These are phyloP conservation scores for Stenopsyche tienmushanensis DNA, from an alignment of 1,140 invertebrate species.

Conservation along the genomic window DNA sequence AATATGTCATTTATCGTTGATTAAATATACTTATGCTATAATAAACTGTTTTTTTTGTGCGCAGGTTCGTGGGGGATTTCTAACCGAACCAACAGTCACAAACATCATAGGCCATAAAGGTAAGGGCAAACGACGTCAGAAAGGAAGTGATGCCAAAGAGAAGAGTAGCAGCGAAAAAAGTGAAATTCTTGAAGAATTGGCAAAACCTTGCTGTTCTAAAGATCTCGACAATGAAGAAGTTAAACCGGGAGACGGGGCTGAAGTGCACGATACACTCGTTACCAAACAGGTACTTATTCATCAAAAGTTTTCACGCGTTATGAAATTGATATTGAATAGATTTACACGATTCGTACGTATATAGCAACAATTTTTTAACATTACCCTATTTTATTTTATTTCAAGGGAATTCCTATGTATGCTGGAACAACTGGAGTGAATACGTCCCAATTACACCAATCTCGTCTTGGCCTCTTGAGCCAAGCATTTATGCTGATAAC, in stretches of 20 bases:
- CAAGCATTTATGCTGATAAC: constrained; percentile 85
- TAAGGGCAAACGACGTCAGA: constrained; percentile 44
- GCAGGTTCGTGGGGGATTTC: constrained; percentile 66
- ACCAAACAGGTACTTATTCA: constrained; percentile 49
- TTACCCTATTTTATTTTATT: constrained; percentile 14
- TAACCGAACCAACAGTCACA: constrained; percentile 59
- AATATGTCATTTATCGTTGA: constrained; percentile 20
- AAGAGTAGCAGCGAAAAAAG: neutral
- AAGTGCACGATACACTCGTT: constrained; percentile 51
- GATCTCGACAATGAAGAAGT: constrained; percentile 27
- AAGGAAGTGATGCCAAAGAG: constrained; percentile 44
- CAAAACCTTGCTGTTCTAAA: constrained; percentile 29
- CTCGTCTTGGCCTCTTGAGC: constrained; percentile 80
- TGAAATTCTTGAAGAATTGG: constrained; percentile 4
- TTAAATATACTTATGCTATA: no score
- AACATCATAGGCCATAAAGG: constrained; percentile 52
- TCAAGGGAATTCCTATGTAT: constrained; percentile 36
- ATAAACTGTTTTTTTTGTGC: constrained; percentile 5
- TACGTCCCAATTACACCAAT: constrained; percentile 88
- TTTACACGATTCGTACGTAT: no score
- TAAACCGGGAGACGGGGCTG: constrained; percentile 45
- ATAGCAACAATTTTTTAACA: neutral
- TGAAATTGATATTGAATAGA: neutral
- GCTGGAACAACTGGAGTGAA: constrained; percentile 63
- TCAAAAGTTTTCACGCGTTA: neutral